Evolutionary conservation across 2,888 invertebrate species (phyloP).

Genomic region (Tetranychus truncatus): DNA sequence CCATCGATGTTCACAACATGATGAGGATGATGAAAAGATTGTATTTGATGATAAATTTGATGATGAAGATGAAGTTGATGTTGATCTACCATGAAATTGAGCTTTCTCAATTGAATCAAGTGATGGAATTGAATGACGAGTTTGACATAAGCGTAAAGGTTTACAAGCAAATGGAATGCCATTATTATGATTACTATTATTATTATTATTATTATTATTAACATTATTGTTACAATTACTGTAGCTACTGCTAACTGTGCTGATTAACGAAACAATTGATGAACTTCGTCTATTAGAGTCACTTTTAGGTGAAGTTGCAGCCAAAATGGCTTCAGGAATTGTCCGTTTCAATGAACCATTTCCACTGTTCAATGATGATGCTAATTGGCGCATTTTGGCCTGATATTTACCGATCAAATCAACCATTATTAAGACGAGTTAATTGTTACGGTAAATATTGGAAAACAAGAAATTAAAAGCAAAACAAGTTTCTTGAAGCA

Average conservation of each 20-base stretch:
- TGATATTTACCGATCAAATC: background rate
- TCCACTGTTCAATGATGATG: background rate
- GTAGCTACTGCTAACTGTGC: background rate
- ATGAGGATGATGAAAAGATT: background rate
- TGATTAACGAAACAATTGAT: background rate
- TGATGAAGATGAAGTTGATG: background rate
- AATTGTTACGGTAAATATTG: too few relatives aligned
- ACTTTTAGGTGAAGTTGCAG: background rate
- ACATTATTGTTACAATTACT: background rate
- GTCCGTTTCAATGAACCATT: background rate
- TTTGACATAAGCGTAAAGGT: background rate
- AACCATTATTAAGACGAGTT: background rate
- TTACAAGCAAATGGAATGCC: background rate
- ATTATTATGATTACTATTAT: background rate
- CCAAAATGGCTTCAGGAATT: background rate
- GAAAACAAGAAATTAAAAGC: too few relatives aligned
- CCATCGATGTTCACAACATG: background rate
- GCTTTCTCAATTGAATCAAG: background rate
- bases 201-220: background rate
- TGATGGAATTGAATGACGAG: background rate
- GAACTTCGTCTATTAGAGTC: background rate
- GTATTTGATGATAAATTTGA: background rate
- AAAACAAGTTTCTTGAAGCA: too few relatives aligned
- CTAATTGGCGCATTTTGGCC: conserved; percentile 1
- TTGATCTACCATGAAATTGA: background rate